Evolutionary conservation across 1,140 invertebrate genomes (phyloP).

Genomic region (Cotesia typhae): DNA sequence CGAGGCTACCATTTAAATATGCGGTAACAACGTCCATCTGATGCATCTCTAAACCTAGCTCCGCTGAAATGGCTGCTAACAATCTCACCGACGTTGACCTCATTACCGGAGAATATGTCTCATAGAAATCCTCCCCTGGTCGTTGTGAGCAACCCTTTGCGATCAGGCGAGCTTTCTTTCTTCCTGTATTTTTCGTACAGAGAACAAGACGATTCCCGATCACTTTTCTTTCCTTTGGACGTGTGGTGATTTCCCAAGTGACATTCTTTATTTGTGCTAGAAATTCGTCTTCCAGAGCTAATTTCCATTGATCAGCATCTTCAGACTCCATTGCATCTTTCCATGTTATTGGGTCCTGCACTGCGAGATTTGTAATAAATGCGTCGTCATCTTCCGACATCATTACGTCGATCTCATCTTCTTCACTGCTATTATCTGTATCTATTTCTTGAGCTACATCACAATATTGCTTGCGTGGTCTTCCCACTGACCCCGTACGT

Average conservation of each 20-base stretch:
- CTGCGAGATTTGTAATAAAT: conserved; percentile 22
- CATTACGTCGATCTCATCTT: neutral
- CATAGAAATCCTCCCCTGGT: conserved; percentile 18
- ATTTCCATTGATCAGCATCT: conserved; percentile 32
- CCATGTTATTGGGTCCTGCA: conserved; percentile 19
- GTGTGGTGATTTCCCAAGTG: conserved; percentile 39
- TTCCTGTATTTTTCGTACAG: conserved; percentile 36
- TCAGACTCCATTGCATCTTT: conserved; percentile 26
- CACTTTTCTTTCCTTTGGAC: conserved; percentile 37
- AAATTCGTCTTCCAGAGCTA: conserved; percentile 37
- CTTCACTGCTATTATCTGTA: neutral
- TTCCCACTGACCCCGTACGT: conserved; percentile 23
- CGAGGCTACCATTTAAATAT: conserved; percentile 33
- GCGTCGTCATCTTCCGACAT: conserved; percentile 15
- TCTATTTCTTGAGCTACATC: neutral
- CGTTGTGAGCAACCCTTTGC: conserved; percentile 41
- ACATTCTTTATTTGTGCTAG: conserved; percentile 38
- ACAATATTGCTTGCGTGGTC: conserved; percentile 32
- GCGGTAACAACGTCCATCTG: conserved; percentile 10
- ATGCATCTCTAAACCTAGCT: neutral
- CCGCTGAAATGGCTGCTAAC: neutral
- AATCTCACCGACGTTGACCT: conserved; percentile 10
- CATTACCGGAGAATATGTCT: conserved; percentile 19
- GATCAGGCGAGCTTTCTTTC: conserved; percentile 51
- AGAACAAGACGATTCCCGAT: conserved; percentile 47